Evolutionary conservation across 2,888 invertebrate species (phyloP).

Genomic region (Ethmia dodecea): DNA sequence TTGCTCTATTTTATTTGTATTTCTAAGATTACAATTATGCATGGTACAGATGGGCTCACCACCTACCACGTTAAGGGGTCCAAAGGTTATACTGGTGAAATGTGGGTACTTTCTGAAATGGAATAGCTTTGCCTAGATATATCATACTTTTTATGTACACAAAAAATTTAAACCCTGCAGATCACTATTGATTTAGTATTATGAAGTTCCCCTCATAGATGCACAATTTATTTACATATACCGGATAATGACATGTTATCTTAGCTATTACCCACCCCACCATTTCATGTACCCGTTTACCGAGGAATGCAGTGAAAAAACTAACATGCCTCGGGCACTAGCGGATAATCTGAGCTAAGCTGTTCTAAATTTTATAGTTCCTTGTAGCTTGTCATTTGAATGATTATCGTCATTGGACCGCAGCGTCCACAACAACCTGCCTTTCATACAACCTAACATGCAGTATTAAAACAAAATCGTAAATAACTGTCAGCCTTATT

Average conservation of each 20-base stretch:
- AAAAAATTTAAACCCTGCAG: no score
- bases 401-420: constrained; percentile 33
- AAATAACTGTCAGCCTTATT: constrained; percentile 15
- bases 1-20: no score
- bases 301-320: constrained; percentile 18
- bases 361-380: constrained; percentile 29
- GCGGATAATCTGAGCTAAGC: constrained; percentile 18
- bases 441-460: constrained; percentile 11
- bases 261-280: constrained; percentile 1
- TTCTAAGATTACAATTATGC: no score
- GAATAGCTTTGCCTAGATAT: no score
- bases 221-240: constrained; percentile 6
- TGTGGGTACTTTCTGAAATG: no score
- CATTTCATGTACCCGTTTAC: constrained; percentile 9
- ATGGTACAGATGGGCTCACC: no score
- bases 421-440: constrained; percentile 18
- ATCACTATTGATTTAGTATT: no score
- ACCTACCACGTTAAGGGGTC: no score
- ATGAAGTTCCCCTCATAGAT: no score
- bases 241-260: constrained; percentile 8
- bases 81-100: no score
- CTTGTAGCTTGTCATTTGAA: constrained; percentile 35
- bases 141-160: no score
- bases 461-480: background rate
- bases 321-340: constrained; percentile 16